Evolutionary conservation across 2,113 vertebrate genomes (phyloP), one percentile per base, ranked within the genome.

Genomic region (Platysteira castanea): DNA sequence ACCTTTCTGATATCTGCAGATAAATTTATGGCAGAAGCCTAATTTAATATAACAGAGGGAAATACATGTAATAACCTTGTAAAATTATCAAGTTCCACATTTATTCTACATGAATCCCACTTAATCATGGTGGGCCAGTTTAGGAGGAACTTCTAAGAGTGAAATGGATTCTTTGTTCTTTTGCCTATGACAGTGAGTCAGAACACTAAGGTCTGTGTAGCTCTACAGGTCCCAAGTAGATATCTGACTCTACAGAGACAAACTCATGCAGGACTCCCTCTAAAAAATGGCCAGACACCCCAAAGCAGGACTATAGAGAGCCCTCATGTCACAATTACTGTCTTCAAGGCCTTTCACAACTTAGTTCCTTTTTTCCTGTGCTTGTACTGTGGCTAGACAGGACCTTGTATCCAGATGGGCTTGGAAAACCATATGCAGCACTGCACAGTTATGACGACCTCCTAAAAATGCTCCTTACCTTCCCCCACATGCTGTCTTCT

Each of bases 1-100:
- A 87, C 47, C 28, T 69, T 81, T 86, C 85, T 82, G 57, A 50
- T 87, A 95, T 92, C 83, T 96, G 65, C 73, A 92, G 79, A 82
- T 42, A 56, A 64, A 96, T 92, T 94, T 95, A 94, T 5, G 4
- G 46, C 75, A 83, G 74, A 93, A 89, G 46, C 33, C 60, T 94
- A 83, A 85, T 95, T 95, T 94, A 95, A 94, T 59, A 49, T 63
- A 92, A 69, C 50, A 77, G 33, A 65, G 35, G 39, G 31, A 87
- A 95, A 93, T 44, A 64, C 13, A 39, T 11, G 33, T 70, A 68
- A 94, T 79, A 93, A 79, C 57, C 60, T 57, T 74, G 69, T 71
- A 89, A 97, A 93, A 92, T 86, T 63, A 92, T 76, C 52, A 56
- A 69, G n/a, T 83, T 89, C 46, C 23, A 33, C 23, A 41, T 84